phyloP scores from a whole-genome alignment of 1,140 invertebrate species.

The Hyles euphorbiae region DNA sequence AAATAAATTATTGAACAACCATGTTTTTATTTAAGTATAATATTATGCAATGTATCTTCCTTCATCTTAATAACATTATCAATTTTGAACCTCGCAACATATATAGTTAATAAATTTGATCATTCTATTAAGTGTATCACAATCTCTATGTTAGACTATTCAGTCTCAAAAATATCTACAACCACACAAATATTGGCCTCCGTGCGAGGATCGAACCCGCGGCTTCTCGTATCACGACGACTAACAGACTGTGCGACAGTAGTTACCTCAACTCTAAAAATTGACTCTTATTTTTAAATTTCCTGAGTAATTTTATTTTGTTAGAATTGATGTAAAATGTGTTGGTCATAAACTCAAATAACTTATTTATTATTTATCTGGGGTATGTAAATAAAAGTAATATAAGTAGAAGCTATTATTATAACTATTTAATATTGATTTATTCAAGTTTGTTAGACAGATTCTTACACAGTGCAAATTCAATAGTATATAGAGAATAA shows the following conservation, averaged over 20 bases:
- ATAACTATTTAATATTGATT: conserved; percentile 13
- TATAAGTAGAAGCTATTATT: not conserved
- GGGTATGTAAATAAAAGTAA: conserved; percentile 5
- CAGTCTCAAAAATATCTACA: not conserved
- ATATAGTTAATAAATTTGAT: not conserved
- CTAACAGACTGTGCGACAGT: not conserved
- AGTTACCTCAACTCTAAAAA: no score
- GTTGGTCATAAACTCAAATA: not conserved
- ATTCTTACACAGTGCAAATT: conserved; percentile 2
- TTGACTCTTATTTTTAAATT: no score
- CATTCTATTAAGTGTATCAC: not conserved
- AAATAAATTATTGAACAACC: no score
- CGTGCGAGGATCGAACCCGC: no score
- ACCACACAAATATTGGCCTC: not conserved
- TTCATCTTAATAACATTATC: no score
- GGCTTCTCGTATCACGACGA: no score
- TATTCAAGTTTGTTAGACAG: conserved; percentile 5
- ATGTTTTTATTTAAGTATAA: no score
- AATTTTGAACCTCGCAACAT: no score
- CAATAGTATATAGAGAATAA: not conserved
- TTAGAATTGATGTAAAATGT: no score
- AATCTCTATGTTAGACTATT: not conserved
- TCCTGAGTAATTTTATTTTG: no score
- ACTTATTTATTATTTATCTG: not conserved
- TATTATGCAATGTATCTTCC: no score